Percentiles rank a stretch among this genome's conserved stretches.
These are phyloP conservation scores for Ciconia nigra DNA, from an alignment of 2,797 vertebrate species.

Conservation along the genomic window DNA sequence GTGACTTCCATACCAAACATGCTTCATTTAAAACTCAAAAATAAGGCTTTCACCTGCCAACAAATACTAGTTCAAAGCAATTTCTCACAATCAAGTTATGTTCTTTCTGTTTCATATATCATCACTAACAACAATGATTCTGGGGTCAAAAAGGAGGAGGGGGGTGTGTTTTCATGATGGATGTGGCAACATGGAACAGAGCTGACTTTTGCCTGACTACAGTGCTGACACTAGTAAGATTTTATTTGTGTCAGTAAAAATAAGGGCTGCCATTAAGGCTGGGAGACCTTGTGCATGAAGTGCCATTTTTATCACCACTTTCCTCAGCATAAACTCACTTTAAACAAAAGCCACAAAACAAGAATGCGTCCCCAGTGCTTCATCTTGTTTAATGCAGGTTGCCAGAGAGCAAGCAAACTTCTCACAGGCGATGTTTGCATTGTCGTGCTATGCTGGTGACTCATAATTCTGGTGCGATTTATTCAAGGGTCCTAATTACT, in stretches of 20 bases:
- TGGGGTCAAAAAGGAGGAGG: conserved; percentile 15
- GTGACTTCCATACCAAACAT: not conserved
- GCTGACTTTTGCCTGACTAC: conserved; percentile 27
- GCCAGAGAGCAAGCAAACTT: not conserved
- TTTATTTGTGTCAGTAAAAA: conserved; percentile 59
- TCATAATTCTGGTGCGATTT: not conserved
- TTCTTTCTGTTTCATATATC: conserved; percentile 38
- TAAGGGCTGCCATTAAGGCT: not conserved
- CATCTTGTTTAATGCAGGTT: conserved; percentile 13
- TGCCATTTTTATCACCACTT: conserved; percentile 31
- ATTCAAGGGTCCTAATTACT: not conserved
- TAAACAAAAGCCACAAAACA: conserved; percentile 28
- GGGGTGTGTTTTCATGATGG: not conserved
- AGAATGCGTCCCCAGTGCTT: not conserved
- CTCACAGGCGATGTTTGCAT: not conserved
- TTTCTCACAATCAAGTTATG: conserved; percentile 30
- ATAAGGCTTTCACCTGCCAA: conserved; percentile 5
- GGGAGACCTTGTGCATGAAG: not conserved
- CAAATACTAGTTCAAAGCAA: conserved; percentile 29
- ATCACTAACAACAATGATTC: conserved; percentile 24
- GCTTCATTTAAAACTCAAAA: conserved; percentile 35
- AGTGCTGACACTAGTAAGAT: conserved; percentile 40
- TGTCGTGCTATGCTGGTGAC: not conserved
- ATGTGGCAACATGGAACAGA: conserved; percentile 5
- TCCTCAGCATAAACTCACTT: conserved; percentile 3